Evolutionary conservation across 2,888 invertebrate species (phyloP), one percentile per base, ranked within the genome.

Genomic region (Philaethria dido): DNA sequence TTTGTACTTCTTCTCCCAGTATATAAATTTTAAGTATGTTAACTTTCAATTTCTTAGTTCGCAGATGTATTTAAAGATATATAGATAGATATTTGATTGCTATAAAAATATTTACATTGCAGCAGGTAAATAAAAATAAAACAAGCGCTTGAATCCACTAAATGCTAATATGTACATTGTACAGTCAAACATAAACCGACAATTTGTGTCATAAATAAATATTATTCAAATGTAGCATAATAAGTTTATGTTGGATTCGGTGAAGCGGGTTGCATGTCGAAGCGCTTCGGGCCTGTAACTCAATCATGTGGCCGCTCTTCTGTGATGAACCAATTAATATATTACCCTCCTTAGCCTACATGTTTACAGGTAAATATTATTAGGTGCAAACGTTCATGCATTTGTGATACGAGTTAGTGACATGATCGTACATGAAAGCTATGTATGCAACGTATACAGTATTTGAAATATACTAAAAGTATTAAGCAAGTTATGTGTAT

Each of bases 251-350:
- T 57, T 20, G 57, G 39, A 57, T 57, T 57, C 57, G 57, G 57
- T 9, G 22, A 57, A 57, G 55, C 55, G 22, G 57, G 42, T 60
- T 60, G 29, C 29, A 60, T 29, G 45, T 29, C 25, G 57, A 39
- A 25, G 16, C 18, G 60, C 60, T 47, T 60, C 47, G 2, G 68
- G 68, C 64, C 60, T 42, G 36, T 69, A 69, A 74, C 66, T 66
- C 68, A 63, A 75, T 75, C 68, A 71, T 69, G 48, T 62, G 59
- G 62, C 61, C 66, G 60, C 65, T 72, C 75, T 70, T 44, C 71
- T 71, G 73, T 47, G 70, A 73, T 70, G 68, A 74, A 71, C 69
- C 68, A 71, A 73, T 74, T 73, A 72, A 71, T 73, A 69, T 62
- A 63, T 67, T 55, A 70, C 59, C 64, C 63, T 55, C 64, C 62